phyloP scores from a whole-genome alignment of 2,797 vertebrate genomes.

The Coranthus polyacanthus region DNA sequence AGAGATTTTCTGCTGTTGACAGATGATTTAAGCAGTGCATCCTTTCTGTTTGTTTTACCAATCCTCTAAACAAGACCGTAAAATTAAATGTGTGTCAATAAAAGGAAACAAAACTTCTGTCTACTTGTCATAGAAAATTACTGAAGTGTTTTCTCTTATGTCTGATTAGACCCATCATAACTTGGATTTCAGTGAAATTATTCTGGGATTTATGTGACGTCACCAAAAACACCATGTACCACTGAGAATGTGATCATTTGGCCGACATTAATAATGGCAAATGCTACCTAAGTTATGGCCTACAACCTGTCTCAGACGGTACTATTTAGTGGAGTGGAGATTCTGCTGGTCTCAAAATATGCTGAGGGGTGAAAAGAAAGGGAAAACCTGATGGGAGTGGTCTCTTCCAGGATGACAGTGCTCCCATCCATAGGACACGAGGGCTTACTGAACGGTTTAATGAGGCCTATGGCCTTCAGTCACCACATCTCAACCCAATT shows the following conservation, averaged over 20 bases:
- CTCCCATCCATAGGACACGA: no score
- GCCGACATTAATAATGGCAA: background rate
- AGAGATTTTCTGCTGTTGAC: conserved; percentile 25
- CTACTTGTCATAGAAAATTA: background rate
- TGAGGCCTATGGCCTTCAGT: no score
- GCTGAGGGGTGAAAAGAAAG: no score
- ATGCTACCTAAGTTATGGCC: background rate
- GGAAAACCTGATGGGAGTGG: no score
- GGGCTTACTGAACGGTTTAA: no score
- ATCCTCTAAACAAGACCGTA: conserved; percentile 20
- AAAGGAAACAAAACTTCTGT: background rate
- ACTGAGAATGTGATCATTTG: background rate
- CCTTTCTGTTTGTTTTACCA: conserved; percentile 22
- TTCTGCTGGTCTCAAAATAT: no score
- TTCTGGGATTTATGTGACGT: conserved; percentile 1
- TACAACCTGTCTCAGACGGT: no score
- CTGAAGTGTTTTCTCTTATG: background rate
- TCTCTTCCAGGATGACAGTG: no score
- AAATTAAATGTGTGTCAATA: background rate
- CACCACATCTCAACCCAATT: no score
- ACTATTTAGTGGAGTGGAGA: no score
- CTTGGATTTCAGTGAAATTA: background rate
- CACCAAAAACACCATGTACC: background rate
- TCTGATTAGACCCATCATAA: no score
- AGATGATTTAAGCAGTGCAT: conserved; percentile 1